A percentile compares a stretch with the other conserved stretches of the same genome.
These are phyloP conservation scores for Ctenochaetus hawaiiensis DNA, from an alignment of 2,797 vertebrate species.

Conservation along the genomic window DNA sequence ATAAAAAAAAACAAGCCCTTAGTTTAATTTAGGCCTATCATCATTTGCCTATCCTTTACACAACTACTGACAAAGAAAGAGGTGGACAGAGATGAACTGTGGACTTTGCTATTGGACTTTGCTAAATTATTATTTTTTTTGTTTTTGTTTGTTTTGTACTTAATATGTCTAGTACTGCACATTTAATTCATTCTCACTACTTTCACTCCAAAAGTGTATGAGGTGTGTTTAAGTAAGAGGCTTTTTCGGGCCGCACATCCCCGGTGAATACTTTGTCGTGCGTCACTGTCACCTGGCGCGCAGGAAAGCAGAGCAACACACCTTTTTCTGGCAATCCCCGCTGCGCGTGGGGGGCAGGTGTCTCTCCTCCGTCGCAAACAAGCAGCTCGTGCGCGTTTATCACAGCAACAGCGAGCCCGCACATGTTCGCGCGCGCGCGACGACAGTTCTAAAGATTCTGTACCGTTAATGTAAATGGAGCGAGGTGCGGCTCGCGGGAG, in stretches of 20 bases:
- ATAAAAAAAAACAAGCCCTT: no score
- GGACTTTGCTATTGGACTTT: not conserved
- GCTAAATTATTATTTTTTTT: no score
- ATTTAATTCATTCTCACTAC: not conserved
- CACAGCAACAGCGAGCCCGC: conserved; percentile 3
- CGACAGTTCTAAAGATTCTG: conserved; percentile 56
- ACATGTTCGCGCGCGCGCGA: conserved; percentile 28
- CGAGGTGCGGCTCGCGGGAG: conserved; percentile 77
- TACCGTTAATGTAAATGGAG: conserved; percentile 79
- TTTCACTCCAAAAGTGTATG: not conserved
- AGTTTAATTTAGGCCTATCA: not conserved
- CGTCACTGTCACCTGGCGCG: conserved; percentile 70
- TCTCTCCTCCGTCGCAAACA: conserved; percentile 69
- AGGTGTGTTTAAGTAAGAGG: conserved; percentile 38
- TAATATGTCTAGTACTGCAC: no score
- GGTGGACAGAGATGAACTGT: not conserved
- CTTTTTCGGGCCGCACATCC: conserved; percentile 40
- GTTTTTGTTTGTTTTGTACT: no score
- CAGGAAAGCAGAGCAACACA: conserved; percentile 19
- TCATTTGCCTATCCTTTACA: no score
- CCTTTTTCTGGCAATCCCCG: conserved; percentile 46
- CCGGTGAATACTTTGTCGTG: conserved; percentile 43
- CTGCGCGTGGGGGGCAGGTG: conserved; percentile 82
- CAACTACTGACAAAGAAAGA: no score
- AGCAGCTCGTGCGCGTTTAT: conserved; percentile 45